Evolutionary conservation across 2,113 vertebrate species (phyloP).

Genomic region (Ivindomyrus marchei): DNA sequence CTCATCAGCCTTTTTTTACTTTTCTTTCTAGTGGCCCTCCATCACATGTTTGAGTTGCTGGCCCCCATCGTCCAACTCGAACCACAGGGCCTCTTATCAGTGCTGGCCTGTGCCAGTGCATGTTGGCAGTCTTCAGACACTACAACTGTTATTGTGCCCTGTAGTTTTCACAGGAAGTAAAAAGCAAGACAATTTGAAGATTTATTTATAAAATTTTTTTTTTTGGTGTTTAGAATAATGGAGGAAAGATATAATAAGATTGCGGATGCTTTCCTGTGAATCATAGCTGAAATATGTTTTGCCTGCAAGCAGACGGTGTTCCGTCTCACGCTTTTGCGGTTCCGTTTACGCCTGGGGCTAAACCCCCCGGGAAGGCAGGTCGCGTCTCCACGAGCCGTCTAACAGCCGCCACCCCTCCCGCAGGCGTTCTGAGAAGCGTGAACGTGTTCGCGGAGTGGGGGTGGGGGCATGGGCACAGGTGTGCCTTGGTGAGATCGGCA

Average conservation of each 20-base stretch:
- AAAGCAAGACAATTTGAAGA: neutral
- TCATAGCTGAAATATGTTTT: conserved; percentile 5
- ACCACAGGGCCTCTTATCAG: no score
- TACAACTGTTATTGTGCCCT: neutral
- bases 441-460: neutral
- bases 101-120: neutral
- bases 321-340: neutral
- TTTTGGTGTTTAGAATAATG: neutral
- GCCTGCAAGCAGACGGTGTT: neutral
- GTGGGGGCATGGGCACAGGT: neutral
- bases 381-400: conserved; percentile 18
- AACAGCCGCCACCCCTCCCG: neutral
- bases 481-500: neutral
- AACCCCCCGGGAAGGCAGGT: neutral
- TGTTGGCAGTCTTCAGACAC: neutral
- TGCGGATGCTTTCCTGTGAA: neutral
- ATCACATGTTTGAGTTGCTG: neutral
- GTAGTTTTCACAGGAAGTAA: neutral
- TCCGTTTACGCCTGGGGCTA: neutral
- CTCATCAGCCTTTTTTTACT: neutral
- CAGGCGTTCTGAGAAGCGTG: neutral
- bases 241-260: neutral
- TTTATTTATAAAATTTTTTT: neutral
- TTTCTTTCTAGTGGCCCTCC: neutral
- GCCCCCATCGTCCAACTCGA: no score